A percentile compares a stretch with the other conserved stretches of the same genome.
phyloP scores from a whole-genome alignment of 2,113 vertebrate genomes.

The Nerophis ophidion region DNA sequence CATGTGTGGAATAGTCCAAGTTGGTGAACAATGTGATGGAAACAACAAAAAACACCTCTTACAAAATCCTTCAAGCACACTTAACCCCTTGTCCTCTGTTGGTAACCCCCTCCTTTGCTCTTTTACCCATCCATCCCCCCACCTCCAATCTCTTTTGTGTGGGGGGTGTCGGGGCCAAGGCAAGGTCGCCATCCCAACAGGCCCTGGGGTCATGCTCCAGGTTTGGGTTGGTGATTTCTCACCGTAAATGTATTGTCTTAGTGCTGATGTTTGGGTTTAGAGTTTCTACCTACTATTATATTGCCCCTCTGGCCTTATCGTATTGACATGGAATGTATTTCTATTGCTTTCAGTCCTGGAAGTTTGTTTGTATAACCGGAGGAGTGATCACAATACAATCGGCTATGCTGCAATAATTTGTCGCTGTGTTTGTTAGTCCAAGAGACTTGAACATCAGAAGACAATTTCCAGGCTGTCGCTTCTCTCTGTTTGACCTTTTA shows the following conservation, averaged over 20 bases:
- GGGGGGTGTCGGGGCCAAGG: constrained; percentile 29
- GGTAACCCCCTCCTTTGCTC: constrained; percentile 1
- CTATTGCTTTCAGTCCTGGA: too few relatives aligned
- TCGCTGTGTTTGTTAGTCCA: too few relatives aligned
- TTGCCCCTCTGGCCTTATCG: too few relatives aligned
- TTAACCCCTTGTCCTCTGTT: constrained; percentile 17
- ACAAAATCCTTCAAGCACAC: constrained; percentile 20
- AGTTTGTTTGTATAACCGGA: too few relatives aligned
- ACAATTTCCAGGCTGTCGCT: too few relatives aligned
- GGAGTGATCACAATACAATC: too few relatives aligned
- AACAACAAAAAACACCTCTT: constrained; percentile 1
- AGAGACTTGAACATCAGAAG: too few relatives aligned
- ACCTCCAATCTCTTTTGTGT: constrained; percentile 26
- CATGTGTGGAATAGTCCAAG: too few relatives aligned
- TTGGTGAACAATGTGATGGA: not conserved
- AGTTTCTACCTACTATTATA: too few relatives aligned
- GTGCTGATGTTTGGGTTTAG: not conserved
- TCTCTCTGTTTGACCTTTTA: too few relatives aligned
- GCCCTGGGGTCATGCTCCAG: constrained; percentile 33
- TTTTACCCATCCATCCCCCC: constrained; percentile 4
- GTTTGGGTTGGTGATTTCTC: constrained; percentile 24
- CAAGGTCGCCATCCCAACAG: constrained; percentile 27
- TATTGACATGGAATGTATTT: too few relatives aligned
- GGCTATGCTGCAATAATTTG: too few relatives aligned
- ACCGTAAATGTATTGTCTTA: constrained; percentile 11